These are phyloP conservation scores for Lacerta agilis DNA, from an alignment of 2,797 vertebrate species.

Conservation along the genomic window DNA sequence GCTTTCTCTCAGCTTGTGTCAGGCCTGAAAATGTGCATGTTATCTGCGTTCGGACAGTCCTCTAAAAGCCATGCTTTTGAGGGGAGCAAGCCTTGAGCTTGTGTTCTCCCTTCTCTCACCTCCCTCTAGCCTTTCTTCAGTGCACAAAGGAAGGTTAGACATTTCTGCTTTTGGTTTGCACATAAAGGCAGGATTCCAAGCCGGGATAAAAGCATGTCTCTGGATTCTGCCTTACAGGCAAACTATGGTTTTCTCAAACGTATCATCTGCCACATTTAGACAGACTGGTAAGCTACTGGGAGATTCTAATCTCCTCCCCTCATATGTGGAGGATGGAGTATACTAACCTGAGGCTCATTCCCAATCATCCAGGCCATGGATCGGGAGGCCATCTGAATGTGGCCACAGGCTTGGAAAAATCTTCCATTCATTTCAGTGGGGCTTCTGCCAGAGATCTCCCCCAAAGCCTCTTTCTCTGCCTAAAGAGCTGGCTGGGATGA, in stretches of 20 bases:
- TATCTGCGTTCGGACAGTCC: background rate
- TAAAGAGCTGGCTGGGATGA: background rate
- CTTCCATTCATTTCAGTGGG: background rate
- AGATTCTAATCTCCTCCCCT: background rate
- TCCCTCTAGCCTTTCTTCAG: background rate
- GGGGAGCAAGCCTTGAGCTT: background rate
- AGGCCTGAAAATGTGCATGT: too few relatives aligned
- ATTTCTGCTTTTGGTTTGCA: background rate
- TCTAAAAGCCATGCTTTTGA: background rate
- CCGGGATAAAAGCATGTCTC: background rate
- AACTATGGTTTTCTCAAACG: background rate
- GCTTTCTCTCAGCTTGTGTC: background rate
- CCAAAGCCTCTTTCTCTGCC: background rate
- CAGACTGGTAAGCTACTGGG: too few relatives aligned
- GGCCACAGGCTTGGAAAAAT: background rate
- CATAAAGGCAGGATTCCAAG: too few relatives aligned
- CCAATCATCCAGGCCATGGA: background rate
- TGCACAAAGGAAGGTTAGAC: background rate
- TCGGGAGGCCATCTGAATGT: background rate
- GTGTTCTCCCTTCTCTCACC: background rate
- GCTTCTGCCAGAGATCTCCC: background rate
- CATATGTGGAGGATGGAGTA: background rate
- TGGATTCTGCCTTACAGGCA: background rate
- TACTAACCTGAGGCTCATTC: background rate
- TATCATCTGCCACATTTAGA: background rate